Evolutionary conservation across 2,113 vertebrate genomes (phyloP).

Genomic region (Ceuthmochares aereus): DNA sequence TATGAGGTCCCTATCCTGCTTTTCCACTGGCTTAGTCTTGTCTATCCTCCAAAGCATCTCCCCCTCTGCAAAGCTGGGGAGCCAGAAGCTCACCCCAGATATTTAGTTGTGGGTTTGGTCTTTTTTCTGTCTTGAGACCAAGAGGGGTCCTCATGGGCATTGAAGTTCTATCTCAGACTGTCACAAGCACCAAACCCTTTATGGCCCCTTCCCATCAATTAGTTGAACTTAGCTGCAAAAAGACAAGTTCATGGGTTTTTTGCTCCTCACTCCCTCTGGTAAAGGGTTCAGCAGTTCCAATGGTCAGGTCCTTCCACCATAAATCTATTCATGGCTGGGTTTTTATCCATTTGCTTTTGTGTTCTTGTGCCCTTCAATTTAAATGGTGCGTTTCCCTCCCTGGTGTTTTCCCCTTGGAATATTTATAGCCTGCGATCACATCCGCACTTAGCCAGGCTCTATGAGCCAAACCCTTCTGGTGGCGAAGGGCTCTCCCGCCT

Average conservation of each 20-base stretch:
- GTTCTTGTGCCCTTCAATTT: slow-evolving; percentile 12
- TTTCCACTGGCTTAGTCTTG: neutral
- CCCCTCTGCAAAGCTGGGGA: neutral
- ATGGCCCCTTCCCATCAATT: neutral
- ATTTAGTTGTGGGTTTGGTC: neutral
- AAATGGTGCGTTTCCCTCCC: neutral
- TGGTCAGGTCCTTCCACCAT: neutral
- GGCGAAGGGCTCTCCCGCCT: neutral
- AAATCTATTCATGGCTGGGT: neutral
- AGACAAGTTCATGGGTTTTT: neutral
- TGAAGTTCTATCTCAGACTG: neutral
- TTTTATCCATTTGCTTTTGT: neutral
- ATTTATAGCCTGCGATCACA: neutral
- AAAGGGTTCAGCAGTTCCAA: neutral
- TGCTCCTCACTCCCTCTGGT: neutral
- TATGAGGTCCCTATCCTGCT: neutral
- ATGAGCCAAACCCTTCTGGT: neutral
- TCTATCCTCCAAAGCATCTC: neutral
- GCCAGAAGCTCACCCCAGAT: neutral
- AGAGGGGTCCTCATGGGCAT: neutral
- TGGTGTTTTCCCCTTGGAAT: neutral
- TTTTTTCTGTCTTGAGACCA: neutral
- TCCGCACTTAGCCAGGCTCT: neutral
- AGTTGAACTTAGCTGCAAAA: neutral
- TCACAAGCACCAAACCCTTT: neutral